phyloP scores from a whole-genome alignment of 2,113 vertebrate genomes.

The Toxotes chatareus region DNA sequence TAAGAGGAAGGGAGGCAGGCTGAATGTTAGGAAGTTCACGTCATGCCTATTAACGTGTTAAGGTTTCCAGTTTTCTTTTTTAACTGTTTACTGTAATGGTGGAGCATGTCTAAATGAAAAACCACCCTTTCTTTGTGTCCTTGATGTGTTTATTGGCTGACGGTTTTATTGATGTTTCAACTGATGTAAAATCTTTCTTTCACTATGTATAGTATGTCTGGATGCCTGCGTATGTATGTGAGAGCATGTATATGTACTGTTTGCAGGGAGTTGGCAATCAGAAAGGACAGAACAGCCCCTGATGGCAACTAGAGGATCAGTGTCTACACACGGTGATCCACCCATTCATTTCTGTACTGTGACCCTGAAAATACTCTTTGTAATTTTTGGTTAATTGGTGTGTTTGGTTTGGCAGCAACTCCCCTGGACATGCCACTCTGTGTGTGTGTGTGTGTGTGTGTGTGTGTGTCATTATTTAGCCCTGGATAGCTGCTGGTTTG shows the following conservation, averaged over 20 bases:
- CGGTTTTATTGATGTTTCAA: background rate
- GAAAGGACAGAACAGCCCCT: background rate
- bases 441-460: background rate
- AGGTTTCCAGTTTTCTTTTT: background rate
- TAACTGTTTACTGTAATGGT: background rate
- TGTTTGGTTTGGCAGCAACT: background rate
- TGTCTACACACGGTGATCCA: constrained; percentile 1
- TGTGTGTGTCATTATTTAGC: constrained; percentile 43
- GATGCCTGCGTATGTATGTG: background rate
- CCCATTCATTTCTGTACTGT: background rate
- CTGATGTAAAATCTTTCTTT: background rate
- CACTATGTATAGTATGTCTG: background rate
- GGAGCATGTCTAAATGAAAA: background rate
- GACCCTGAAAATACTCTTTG: constrained; percentile 7
- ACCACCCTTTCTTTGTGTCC: background rate
- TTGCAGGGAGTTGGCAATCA: background rate
- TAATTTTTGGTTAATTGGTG: no score
- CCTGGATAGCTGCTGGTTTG: constrained; percentile 67
- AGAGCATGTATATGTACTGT: background rate
- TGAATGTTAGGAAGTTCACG: background rate
- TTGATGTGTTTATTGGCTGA: background rate
- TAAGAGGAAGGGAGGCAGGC: background rate
- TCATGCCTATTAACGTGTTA: background rate
- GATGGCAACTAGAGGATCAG: no score
- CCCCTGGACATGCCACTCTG: background rate